Base-by-base conservation (phyloP, 1,140 invertebrate species). In the Drosophila pseudoobscura region DNA sequence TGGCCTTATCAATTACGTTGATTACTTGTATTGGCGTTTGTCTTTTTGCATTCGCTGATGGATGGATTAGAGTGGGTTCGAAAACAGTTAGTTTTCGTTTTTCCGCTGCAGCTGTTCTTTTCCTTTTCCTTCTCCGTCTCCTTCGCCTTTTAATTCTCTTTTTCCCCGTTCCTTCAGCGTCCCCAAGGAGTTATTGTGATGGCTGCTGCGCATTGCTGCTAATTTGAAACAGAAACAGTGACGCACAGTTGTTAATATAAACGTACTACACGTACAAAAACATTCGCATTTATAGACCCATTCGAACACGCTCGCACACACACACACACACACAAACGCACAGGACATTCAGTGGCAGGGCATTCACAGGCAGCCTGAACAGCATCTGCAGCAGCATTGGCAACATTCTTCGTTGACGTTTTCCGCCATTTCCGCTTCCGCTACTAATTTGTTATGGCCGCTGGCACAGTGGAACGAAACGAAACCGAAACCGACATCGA, bases 391-490 rank as follows among this genome's bases (percentile, higher is more conserved):
- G 43, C 69, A 83, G 43, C 63, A 64, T 11, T 64, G 64, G 60
- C 57, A 52, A 74, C 58, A 64, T 31, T 75, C 69, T 59, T 74
- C 71, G 70, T 76, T 85, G 69, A 87, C 68, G 83, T 57, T 76
- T 79, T 88, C 71, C 73, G 82, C 70, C 82, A 84, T 78, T 83
- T 88, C 78, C 73, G 82, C 65, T 84, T 84, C 80, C 80, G 72
- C 64, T 70, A 43, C 62, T 87, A 82, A 87, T 87, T 87, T 78
- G 75, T 71, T 72, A 84, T 62, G 71, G 56, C 62, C 63, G 35
- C 35, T 39, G 65, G 58, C 57, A 71, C 68, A 57, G 41, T 76
- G 62, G 52, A 51, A 22, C 64, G 35, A 51, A 56, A n/a, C 51
- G 31, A 2, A 9, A 31, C 31, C 51, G 31, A 2, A 9, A 31